Conservation (phyloP, 2,888 invertebrate genomes). For the Apocheima hispidaria region DNA sequence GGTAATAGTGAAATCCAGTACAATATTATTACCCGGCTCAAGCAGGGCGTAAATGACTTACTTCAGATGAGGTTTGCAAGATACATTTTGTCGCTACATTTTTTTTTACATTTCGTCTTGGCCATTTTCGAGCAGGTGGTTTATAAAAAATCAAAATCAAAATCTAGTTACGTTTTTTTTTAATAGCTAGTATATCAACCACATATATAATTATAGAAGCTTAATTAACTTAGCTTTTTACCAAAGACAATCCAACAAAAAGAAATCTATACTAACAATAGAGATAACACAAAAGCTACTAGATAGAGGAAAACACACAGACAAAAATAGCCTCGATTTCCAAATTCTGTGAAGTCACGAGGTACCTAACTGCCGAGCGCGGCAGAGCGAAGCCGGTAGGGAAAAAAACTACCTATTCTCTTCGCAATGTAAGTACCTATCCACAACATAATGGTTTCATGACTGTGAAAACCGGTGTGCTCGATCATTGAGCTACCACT, state of each 20-base stretch:
- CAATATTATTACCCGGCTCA: no score
- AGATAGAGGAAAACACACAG: conserved; percentile 44
- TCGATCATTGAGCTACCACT: conserved; percentile 37
- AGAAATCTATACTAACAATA: conserved; percentile 15
- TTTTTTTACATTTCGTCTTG: no score
- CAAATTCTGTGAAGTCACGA: conserved; percentile 69
- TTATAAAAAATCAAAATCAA: no score
- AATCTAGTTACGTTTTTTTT: no score
- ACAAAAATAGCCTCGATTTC: conserved; percentile 51
- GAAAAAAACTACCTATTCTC: conserved; percentile 65
- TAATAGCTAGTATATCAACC: not conserved
- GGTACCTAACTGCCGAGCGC: conserved; percentile 56
- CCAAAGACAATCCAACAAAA: conserved; percentile 12
- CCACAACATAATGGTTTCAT: conserved; percentile 31
- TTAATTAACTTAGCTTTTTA: not conserved
- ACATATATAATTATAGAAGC: no score
- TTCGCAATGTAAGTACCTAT: conserved; percentile 39
- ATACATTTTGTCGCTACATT: no score
- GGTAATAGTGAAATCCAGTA: no score
- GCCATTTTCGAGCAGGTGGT: no score
- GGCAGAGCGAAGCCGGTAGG: conserved; percentile 63
- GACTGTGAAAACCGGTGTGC: conserved; percentile 32
- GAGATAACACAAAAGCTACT: conserved; percentile 12
- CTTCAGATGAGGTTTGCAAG: no score
- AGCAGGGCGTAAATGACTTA: no score